A percentile compares a stretch with the other conserved stretches of the same genome.
These are phyloP conservation scores for Balaenoptera acutorostrata DNA, from an alignment of 2,113 vertebrate genomes.

Conservation along the genomic window DNA sequence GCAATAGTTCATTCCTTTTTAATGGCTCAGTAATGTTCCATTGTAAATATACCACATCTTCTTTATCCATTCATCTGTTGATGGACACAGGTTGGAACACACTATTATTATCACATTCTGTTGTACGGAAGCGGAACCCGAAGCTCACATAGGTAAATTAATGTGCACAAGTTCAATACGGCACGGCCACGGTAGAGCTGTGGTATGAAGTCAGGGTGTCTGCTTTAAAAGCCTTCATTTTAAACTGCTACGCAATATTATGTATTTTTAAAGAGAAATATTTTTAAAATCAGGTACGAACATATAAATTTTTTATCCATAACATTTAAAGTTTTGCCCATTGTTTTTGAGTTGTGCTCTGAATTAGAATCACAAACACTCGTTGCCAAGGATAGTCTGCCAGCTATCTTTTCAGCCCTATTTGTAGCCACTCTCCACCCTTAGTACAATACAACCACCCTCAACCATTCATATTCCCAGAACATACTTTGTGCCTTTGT, in stretches of 20 bases:
- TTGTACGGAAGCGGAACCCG: background rate
- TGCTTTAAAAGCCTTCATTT: background rate
- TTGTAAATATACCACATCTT: background rate
- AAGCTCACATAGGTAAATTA: background rate
- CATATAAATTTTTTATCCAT: background rate
- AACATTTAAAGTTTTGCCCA: background rate
- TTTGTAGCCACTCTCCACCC: background rate
- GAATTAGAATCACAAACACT: background rate
- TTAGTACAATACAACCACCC: no score
- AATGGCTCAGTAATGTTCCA: background rate
- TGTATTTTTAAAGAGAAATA: background rate
- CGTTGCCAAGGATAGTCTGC: background rate
- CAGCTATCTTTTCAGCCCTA: background rate
- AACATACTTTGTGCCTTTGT: background rate
- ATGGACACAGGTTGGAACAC: background rate
- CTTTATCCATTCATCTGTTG: background rate
- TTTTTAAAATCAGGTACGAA: background rate
- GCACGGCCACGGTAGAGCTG: background rate
- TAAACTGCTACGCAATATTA: background rate
- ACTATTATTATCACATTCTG: background rate
- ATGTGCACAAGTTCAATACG: background rate
- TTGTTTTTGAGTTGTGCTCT: background rate
- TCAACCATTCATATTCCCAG: background rate
- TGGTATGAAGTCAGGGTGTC: background rate
- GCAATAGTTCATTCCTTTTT: background rate